Conservation (phyloP, 2,113 vertebrate species). For the Illadopsis cleaveri region DNA sequence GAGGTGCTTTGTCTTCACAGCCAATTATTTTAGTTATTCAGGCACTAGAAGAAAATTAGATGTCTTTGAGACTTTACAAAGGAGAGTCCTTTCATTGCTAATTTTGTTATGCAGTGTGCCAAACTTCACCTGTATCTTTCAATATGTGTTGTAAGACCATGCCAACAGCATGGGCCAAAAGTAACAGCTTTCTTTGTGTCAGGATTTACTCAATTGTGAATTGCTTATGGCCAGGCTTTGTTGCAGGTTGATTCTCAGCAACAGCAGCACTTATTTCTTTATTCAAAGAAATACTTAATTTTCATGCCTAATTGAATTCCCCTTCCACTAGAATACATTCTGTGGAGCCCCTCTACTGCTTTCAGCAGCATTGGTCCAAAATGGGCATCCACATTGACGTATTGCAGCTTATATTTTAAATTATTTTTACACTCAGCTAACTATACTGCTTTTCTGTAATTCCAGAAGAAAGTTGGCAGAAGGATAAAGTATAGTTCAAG, state of each 20-base stretch:
- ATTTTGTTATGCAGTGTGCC: not conserved
- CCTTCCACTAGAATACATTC: not conserved
- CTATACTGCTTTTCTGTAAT: not conserved
- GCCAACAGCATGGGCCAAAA: not conserved
- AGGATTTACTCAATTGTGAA: not conserved
- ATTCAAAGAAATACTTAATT: not conserved
- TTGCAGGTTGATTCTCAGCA: not conserved
- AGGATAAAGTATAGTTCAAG: not conserved
- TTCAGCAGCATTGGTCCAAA: not conserved
- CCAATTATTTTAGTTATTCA: not conserved
- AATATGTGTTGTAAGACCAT: not conserved
- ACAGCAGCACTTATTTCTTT: not conserved
- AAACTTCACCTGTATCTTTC: not conserved
- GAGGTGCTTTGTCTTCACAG: not conserved
- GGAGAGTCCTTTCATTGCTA: not conserved
- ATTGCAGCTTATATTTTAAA: not conserved
- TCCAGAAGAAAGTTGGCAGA: not conserved
- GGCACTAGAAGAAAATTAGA: not conserved
- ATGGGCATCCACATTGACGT: not conserved
- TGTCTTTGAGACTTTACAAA: not conserved
- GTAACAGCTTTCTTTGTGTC: not conserved
- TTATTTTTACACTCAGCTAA: not conserved
- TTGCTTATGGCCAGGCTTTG: not conserved
- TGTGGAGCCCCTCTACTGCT: not conserved
- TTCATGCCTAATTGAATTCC: not conserved